A percentile compares a stretch with the other conserved stretches of the same genome.
Conservation (phyloP, 2,113 vertebrate species). For the Tachycineta bicolor region DNA sequence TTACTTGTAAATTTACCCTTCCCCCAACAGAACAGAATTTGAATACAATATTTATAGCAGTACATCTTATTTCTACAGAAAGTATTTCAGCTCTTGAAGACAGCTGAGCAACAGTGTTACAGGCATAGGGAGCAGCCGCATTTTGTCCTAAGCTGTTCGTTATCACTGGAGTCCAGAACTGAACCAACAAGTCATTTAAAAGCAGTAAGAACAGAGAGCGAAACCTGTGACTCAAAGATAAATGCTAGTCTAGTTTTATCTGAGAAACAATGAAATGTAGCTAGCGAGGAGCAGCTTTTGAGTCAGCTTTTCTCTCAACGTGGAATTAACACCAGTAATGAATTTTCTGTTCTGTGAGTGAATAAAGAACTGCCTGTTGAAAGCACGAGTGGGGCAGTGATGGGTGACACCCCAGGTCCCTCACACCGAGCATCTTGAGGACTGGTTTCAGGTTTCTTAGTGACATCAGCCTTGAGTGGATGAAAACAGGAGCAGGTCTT, state of each 20-base stretch:
- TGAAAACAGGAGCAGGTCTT: not conserved
- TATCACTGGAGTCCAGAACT: conserved; percentile 42
- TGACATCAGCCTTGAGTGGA: not conserved
- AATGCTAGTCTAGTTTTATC: conserved; percentile 18
- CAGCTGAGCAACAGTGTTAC: not conserved
- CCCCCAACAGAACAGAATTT: not conserved
- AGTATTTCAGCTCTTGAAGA: not conserved
- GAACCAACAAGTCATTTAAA: not conserved
- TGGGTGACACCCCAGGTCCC: not conserved
- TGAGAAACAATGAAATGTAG: not conserved
- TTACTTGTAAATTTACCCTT: not conserved
- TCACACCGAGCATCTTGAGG: not conserved
- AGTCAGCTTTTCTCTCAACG: not conserved
- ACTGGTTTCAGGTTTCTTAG: not conserved
- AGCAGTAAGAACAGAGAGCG: not conserved
- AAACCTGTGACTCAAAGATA: conserved; percentile 49
- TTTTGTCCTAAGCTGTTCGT: not conserved
- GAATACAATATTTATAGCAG: not conserved
- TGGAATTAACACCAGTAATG: not conserved
- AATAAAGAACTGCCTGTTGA: not conserved
- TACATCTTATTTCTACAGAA: not conserved
- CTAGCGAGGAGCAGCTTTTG: not conserved
- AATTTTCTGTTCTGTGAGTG: not conserved
- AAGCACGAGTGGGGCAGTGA: not conserved
- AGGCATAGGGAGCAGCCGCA: rapidly evolving